These are phyloP conservation scores for Drosophila prolongata DNA, from an alignment of 2,888 invertebrate genomes.

Conservation along the genomic window DNA sequence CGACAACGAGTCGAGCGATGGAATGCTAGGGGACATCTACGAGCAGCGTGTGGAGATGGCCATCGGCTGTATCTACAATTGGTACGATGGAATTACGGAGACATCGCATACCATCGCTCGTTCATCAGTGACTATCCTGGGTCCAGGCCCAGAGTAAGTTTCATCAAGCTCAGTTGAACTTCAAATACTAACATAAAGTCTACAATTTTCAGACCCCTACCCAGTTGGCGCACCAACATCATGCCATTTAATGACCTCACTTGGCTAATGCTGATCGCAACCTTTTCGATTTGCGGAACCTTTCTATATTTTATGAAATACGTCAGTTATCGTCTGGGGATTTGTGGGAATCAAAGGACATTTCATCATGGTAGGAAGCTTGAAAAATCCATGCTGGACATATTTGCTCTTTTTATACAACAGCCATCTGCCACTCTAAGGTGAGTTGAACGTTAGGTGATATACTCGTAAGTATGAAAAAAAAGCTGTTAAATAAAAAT, in stretches of 20 bases:
- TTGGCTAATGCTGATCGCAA: slow-evolving; percentile 70
- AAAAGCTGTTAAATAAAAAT: too few species aligned
- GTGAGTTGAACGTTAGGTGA: slow-evolving; percentile 48
- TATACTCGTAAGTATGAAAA: too few species aligned
- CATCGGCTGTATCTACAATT: slow-evolving; percentile 83
- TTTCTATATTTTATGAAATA: slow-evolving; percentile 70
- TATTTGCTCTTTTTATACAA: slow-evolving; percentile 82
- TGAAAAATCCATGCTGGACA: slow-evolving; percentile 70
- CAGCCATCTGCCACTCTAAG: slow-evolving; percentile 77
- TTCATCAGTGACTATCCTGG: slow-evolving; percentile 81
- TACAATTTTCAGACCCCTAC: slow-evolving; percentile 59
- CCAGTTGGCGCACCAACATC: slow-evolving; percentile 79
- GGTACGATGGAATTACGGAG: slow-evolving; percentile 82
- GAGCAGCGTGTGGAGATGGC: slow-evolving; percentile 80
- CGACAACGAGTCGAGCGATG: slow-evolving; percentile 80
- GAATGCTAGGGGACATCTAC: slow-evolving; percentile 82
- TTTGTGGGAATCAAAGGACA: accelerated
- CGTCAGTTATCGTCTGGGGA: slow-evolving; percentile 40
- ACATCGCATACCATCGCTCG: slow-evolving; percentile 80
- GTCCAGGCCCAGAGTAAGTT: slow-evolving; percentile 81
- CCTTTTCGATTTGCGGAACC: slow-evolving; percentile 68
- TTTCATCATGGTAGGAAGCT: slow-evolving; percentile 54
- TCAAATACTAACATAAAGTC: accelerated
- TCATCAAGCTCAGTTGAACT: accelerated
- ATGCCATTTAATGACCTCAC: slow-evolving; percentile 74